Base-by-base conservation (phyloP, 2,797 vertebrate genomes). In the Falco biarmicus region DNA sequence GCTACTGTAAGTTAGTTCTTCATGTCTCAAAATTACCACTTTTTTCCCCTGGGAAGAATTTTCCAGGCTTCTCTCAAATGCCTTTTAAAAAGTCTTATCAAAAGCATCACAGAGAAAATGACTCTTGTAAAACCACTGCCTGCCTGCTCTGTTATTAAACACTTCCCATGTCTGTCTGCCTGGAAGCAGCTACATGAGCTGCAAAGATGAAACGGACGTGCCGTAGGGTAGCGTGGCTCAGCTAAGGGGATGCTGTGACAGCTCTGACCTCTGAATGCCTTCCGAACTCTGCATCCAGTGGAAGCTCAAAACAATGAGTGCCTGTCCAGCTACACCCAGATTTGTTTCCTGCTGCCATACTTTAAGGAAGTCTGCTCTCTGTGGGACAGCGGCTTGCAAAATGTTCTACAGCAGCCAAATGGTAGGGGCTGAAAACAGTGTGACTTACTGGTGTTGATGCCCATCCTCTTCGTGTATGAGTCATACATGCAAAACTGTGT, bases 231-330 rank as follows among this genome's bases (percentile, higher is more conserved):
- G 43, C 50, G 7, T 28, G 43, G 32, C 78, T 61, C 37, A 8
- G 80, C 57, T 34, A 12, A 28, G 2, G 6, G 60, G 47, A 68
- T 1, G 0, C 60, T 43, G 77, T 51, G 81, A 29, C 0, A 0
- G 50, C 74, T 91, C 79, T 94, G 84, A 95, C 93, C 90, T 86
- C 83, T 53, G 57, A 64, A 21, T 26, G 56, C 90, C 92, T 93
- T 25, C 20, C 60, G 54, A 85, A 34, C n/a, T 90, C 56, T 61
- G 34, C 83, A 74, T 81, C 69, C 68, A 90, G 54, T 96, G 85
- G 95, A 96, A 96, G 31, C 39, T 57, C n/a, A 75, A 76, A 98
- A 97, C 93, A 97, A 93, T 68, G 76, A 47, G 69, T 79, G 56
- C 31, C 69, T 92, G 83, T 90, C 76, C 86, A 90, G 89, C 84